Base-by-base conservation (phyloP, 2,888 invertebrate species). In the Agriopis leucophaearia region DNA sequence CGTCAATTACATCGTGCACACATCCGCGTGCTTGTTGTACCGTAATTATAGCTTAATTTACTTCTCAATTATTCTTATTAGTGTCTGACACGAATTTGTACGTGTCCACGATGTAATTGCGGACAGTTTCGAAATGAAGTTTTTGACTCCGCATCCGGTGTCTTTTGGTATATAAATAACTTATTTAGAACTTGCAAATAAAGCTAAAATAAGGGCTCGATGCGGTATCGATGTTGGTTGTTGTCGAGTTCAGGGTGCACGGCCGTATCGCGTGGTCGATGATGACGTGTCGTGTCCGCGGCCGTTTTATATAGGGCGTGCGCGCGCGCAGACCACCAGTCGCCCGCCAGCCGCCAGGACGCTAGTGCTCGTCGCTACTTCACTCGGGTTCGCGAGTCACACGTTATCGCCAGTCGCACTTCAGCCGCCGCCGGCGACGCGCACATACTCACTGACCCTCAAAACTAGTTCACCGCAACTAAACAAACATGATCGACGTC, bases 261-360 rank as follows among this genome's bases (percentile, higher is more conserved):
- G 92, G 86, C 71, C 80, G 81, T 74, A 72, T 82, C 89, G 93
- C 93, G 92, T 92, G 92, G 88, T 59, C 82, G 86, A 77, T 92
- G 93, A 91, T 27, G 27, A 27, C 27, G 27, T 27, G 27, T 27
- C 91, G 92, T 90, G 89, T 84, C 83, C 85, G 83, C 88, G 85
- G 89, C 89, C 90, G 88, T 90, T 89, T 92, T 93, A 94, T 86
- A 94, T 92, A 89, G 91, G 90, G 82, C 90, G 90, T 79, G 85
- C 89, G 89, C 89, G 84, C 87, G 89, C 88, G 88, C 92, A 95
- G 95, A 95, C 95, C 94, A 91, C 91, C 95, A 95, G 95, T 95
- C 95, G 95, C 95, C 92, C 86, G 86, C 52, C 27, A 35, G 52
- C 35, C 51, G 51, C 79, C 80, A 83, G 88, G 84, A 89, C 88